phyloP scores from a whole-genome alignment of 2,113 vertebrate genomes.

The Malurus alboscapulatus region DNA sequence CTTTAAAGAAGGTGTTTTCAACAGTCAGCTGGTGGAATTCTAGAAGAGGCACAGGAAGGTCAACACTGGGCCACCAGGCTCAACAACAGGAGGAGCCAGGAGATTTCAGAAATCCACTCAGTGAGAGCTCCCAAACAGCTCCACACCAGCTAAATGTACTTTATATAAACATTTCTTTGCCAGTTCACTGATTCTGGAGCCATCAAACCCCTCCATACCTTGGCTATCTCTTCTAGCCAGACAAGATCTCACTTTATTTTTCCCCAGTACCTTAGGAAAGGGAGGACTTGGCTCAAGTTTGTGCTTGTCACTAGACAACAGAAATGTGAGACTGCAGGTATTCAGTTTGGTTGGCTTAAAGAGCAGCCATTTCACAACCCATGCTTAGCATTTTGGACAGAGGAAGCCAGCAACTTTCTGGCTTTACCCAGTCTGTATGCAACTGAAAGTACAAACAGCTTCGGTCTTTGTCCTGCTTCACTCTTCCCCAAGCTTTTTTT shows the following conservation, averaged over 20 bases:
- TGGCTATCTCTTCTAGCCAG: background rate
- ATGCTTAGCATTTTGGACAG: background rate
- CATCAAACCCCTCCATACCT: background rate
- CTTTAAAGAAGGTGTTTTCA: conserved; percentile 2
- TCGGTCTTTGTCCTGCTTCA: background rate
- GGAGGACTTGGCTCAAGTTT: background rate
- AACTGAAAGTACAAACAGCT: background rate
- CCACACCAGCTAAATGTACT: background rate
- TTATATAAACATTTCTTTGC: background rate
- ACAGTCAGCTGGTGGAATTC: background rate
- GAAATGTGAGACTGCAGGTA: background rate
- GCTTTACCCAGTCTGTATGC: background rate
- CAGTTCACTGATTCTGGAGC: background rate
- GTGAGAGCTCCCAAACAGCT: background rate
- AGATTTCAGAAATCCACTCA: background rate
- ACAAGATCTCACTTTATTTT: conserved; percentile 12
- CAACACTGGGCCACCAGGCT: background rate
- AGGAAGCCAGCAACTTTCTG: background rate
- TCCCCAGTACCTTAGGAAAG: background rate
- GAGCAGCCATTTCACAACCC: background rate
- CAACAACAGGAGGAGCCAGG: background rate
- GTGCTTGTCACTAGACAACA: background rate
- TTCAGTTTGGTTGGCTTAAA: background rate
- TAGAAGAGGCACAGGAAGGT: background rate
- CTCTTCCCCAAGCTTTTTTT: background rate